These are phyloP conservation scores for Muscidifurax raptorellus DNA, from an alignment of 1,140 invertebrate genomes.

Conservation along the genomic window DNA sequence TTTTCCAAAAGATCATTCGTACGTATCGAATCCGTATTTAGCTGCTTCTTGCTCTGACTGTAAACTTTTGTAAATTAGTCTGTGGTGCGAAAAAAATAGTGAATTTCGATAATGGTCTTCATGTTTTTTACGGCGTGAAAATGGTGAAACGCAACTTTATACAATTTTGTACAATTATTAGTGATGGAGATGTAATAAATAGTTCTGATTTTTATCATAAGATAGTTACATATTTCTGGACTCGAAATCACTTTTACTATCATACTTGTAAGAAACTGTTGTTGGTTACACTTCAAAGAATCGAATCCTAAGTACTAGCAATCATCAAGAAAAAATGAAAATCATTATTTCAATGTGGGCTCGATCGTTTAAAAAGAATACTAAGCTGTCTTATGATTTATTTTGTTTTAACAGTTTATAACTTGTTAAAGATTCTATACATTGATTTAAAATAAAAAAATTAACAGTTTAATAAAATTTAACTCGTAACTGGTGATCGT, in stretches of 20 bases:
- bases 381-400: slow-evolving; percentile 1
- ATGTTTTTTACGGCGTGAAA: slow-evolving; percentile 22
- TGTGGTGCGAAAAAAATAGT: slow-evolving; percentile 31
- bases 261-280: slow-evolving; percentile 32
- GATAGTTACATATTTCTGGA: background rate
- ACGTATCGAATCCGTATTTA: slow-evolving; percentile 14
- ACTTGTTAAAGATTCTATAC: slow-evolving; percentile 26
- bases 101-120: slow-evolving; percentile 19
- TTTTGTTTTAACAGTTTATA: slow-evolving; percentile 35
- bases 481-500: background rate
- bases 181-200: slow-evolving; percentile 7
- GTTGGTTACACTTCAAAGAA: slow-evolving; percentile 21
- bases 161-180: slow-evolving; percentile 45
- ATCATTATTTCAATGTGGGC: background rate
- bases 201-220: slow-evolving; percentile 23
- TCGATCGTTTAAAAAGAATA: slow-evolving; percentile 16
- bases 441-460: background rate
- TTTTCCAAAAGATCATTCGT: background rate
- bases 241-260: background rate
- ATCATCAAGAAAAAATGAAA: slow-evolving; percentile 1
- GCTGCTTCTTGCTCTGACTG: slow-evolving; percentile 18
- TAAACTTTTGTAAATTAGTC: slow-evolving; percentile 45
- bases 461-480: background rate
- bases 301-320: background rate
- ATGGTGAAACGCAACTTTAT: slow-evolving; percentile 48